phyloP scores from a whole-genome alignment of 2,797 vertebrate genomes.

The Crenichthys baileyi region DNA sequence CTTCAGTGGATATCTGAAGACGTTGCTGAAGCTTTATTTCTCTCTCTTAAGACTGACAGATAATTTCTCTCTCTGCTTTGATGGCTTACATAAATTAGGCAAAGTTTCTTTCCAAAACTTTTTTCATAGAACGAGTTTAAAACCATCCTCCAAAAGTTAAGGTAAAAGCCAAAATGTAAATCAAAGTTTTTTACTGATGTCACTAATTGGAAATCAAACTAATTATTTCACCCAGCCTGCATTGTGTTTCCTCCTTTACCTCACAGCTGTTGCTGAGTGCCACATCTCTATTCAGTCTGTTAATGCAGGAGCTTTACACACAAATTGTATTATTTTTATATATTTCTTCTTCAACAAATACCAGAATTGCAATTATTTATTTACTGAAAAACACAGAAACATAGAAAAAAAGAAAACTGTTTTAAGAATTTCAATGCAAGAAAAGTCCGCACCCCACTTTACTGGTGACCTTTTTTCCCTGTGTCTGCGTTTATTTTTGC shows the following conservation, averaged over 20 bases:
- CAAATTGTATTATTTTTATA: background rate
- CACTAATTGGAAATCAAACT: background rate
- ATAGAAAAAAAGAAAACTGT: background rate
- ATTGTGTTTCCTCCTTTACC: conserved; percentile 2
- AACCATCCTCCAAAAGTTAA: background rate
- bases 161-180: background rate
- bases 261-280: conserved; percentile 1
- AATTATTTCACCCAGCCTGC: conserved; percentile 3
- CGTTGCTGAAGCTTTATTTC: no score
- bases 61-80: background rate
- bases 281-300: background rate
- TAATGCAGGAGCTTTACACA: background rate
- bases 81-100: background rate
- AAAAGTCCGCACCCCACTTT: background rate
- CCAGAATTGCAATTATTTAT: background rate
- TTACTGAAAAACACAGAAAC: background rate
- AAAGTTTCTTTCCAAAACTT: background rate
- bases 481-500: conserved; percentile 5
- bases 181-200: background rate
- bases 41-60: background rate
- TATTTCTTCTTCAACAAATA: background rate
- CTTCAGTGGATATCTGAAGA: background rate
- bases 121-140: background rate
- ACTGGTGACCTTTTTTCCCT: background rate
- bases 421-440: background rate